A percentile compares a stretch with the other conserved stretches of the same genome.
Evolutionary conservation across 2,797 vertebrate species (phyloP).

Genomic region (Remorina albescens): DNA sequence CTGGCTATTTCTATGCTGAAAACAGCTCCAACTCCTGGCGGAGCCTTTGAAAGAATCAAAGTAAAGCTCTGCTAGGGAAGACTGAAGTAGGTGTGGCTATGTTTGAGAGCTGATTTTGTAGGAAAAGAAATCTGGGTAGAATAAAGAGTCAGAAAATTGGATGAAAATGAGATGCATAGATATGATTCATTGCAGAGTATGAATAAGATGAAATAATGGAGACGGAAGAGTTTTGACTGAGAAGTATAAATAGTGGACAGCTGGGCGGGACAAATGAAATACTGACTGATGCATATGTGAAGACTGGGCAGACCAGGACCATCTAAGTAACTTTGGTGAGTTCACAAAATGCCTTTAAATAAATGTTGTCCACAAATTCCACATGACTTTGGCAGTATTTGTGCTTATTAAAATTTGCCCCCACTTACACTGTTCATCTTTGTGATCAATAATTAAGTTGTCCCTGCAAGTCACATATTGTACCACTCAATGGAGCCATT

Average conservation of each 20-base stretch:
- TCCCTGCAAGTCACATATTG: conserved; percentile 45
- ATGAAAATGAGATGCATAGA: conserved; percentile 58
- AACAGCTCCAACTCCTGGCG: conserved; percentile 13
- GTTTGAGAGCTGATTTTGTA: conserved; percentile 21
- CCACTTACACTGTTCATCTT: conserved; percentile 44
- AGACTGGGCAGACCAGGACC: conserved; percentile 3
- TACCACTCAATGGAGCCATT: conserved; percentile 52
- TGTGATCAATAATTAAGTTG: conserved; percentile 65
- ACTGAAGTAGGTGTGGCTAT: conserved; percentile 30
- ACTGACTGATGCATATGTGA: conserved; percentile 34
- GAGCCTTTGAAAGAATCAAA: conserved; percentile 16
- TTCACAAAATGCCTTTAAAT: conserved; percentile 24
- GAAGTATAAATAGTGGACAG: conserved; percentile 43
- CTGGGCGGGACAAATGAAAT: conserved; percentile 53
- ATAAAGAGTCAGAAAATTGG: conserved; percentile 39
- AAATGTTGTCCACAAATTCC: conserved; percentile 25
- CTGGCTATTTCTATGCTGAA: neutral
- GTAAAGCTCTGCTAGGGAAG: conserved; percentile 1
- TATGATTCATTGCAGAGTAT: conserved; percentile 55
- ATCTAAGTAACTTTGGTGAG: conserved; percentile 40
- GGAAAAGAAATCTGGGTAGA: conserved; percentile 22
- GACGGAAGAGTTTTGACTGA: conserved; percentile 36
- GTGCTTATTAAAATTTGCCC: conserved; percentile 27
- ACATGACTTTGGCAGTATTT: conserved; percentile 35
- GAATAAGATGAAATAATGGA: conserved; percentile 55